These are phyloP conservation scores for Ceyx margarethae DNA, from an alignment of 2,113 vertebrate species.

Conservation along the genomic window DNA sequence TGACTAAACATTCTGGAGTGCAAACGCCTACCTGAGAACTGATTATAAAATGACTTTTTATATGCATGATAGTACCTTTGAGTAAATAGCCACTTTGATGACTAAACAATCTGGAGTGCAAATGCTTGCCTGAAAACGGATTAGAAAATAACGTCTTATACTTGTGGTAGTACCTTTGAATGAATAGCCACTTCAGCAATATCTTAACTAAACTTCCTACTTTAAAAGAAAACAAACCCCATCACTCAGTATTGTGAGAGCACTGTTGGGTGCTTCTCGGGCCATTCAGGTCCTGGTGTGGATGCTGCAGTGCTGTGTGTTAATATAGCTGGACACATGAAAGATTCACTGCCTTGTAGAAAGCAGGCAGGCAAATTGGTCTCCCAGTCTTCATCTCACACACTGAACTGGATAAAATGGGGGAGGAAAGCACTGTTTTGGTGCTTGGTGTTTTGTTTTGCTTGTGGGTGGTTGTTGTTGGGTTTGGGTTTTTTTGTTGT, in stretches of 20 bases:
- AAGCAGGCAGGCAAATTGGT: neutral
- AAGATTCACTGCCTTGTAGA: neutral
- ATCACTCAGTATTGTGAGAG: neutral
- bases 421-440: neutral
- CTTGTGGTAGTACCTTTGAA: neutral
- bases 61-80: neutral
- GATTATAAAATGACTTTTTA: neutral
- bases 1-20: constrained; percentile 8
- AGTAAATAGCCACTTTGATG: constrained; percentile 5
- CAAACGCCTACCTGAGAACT: neutral
- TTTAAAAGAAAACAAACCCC: neutral
- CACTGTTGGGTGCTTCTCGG: neutral
- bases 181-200: constrained; percentile 10
- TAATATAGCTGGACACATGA: neutral
- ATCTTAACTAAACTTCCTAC: neutral
- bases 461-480: no score
- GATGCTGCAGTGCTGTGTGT: neutral
- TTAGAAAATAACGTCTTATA: neutral
- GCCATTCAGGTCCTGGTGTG: neutral
- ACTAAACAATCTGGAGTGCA: constrained; percentile 6
- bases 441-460: no score
- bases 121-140: neutral
- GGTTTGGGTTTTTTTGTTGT: no score
- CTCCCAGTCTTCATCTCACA: neutral
- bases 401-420: neutral